Conservation (phyloP, 2,113 vertebrate genomes). For the Brachyhypopomus occidentalis region DNA sequence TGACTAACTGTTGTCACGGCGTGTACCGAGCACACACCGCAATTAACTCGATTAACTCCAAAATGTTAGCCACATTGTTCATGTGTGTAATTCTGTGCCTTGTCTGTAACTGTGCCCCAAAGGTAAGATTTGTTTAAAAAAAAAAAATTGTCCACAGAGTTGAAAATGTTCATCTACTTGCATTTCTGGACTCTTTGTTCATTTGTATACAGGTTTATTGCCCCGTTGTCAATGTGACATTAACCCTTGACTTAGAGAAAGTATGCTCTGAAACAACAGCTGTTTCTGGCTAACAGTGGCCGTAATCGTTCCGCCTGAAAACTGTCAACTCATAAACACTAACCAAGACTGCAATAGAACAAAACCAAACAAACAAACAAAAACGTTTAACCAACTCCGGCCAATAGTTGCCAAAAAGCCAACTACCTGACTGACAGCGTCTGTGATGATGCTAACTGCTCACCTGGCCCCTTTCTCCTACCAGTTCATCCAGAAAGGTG, state of each 20-base stretch:
- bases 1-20: neutral
- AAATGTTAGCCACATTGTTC: slow-evolving; percentile 8
- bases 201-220: neutral
- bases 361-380: neutral
- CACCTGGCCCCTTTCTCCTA: slow-evolving; percentile 9
- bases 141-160: neutral
- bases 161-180: slow-evolving; percentile 11
- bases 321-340: slow-evolving; percentile 4
- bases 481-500: slow-evolving; percentile 36
- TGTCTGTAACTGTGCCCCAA: slow-evolving; percentile 45
- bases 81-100: slow-evolving; percentile 41
- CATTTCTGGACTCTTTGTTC: slow-evolving; percentile 27
- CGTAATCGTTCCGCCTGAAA: neutral
- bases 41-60: slow-evolving; percentile 43
- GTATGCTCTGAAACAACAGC: neutral
- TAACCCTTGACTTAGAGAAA: slow-evolving; percentile 15
- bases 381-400: neutral
- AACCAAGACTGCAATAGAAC: slow-evolving; percentile 29
- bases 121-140: slow-evolving; percentile 50
- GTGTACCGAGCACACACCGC: slow-evolving; percentile 2
- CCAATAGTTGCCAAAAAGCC: slow-evolving; percentile 1
- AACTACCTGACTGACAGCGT: slow-evolving; percentile 22
- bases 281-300: neutral
- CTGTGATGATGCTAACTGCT: slow-evolving; percentile 20
- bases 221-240: slow-evolving; percentile 24